A percentile compares a stretch with the other conserved stretches of the same genome.
Conservation (phyloP, 2,888 invertebrate genomes). For the Beris chalybata region DNA sequence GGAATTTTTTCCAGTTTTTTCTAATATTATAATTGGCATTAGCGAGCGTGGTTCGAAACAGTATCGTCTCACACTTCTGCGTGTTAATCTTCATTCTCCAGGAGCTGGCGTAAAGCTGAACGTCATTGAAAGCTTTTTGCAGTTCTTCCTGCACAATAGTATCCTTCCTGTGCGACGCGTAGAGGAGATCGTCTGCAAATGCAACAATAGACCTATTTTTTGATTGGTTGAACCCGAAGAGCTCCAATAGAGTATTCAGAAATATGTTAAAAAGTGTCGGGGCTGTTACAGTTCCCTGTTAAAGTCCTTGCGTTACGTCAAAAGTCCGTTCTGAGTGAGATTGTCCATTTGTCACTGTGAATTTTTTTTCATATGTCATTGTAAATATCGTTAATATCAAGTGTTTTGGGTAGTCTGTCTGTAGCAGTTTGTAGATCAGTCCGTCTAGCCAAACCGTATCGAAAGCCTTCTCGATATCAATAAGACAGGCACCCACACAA, state of each 20-base stretch:
- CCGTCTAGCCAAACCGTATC: conserved; percentile 39
- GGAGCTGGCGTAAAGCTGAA: too few species aligned
- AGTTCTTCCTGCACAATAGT: too few species aligned
- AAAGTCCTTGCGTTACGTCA: not conserved
- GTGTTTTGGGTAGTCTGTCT: conserved; percentile 39
- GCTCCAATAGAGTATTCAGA: not conserved
- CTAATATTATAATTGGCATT: too few species aligned
- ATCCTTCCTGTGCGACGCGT: not conserved
- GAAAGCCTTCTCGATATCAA: conserved; percentile 24
- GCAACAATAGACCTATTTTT: not conserved
- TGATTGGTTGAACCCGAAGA: not conserved
- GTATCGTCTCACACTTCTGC: too few species aligned
- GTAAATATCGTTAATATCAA: conserved; percentile 38
- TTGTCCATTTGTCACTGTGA: not conserved
- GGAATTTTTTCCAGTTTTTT: too few species aligned
- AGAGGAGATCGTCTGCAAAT: not conserved
- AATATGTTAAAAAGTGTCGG: not conserved
- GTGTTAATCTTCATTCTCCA: too few species aligned
- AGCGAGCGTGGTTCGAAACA: too few species aligned
- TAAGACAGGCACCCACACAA: not conserved
- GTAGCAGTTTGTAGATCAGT: conserved; percentile 38
- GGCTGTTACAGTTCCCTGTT: not conserved
- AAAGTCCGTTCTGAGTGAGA: too few species aligned
- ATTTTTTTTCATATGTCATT: not conserved
- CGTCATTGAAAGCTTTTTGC: too few species aligned